Evolutionary conservation across 2,113 vertebrate genomes (phyloP).

Genomic region (Perca flavescens): DNA sequence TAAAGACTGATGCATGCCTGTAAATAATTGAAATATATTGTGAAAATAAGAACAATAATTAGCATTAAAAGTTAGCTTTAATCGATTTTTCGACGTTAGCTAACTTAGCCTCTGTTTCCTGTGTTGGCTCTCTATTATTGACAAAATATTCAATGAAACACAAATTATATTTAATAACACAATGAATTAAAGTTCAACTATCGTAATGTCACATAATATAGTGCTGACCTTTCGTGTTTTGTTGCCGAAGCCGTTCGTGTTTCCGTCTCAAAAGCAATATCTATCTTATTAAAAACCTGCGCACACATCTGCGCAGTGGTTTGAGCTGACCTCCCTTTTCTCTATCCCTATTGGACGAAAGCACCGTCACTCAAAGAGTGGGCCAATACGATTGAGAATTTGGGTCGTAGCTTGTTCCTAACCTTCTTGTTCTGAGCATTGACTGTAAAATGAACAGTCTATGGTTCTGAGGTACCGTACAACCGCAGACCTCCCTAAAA

Average conservation of each 20-base stretch:
- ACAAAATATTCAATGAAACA: not conserved
- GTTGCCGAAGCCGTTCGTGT: conserved; percentile 13
- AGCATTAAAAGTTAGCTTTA: not conserved
- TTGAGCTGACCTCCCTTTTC: not conserved
- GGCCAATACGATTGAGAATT: conserved; percentile 24
- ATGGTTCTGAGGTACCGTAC: too few species aligned
- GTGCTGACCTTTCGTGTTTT: conserved; percentile 60
- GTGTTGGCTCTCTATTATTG: not conserved
- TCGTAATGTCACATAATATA: not conserved
- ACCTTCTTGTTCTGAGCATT: too few species aligned
- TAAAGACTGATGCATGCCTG: not conserved
- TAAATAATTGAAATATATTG: too few species aligned
- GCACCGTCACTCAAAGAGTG: not conserved
- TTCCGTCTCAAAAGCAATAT: not conserved
- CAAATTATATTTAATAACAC: not conserved
- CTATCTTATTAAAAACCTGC: conserved; percentile 2
- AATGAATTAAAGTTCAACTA: rapidly evolving
- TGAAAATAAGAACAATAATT: not conserved
- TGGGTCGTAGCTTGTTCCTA: too few species aligned
- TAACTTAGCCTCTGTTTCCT: not conserved
- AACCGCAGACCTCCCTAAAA: too few species aligned
- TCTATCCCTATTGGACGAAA: conserved; percentile 41
- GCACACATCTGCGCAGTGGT: conserved; percentile 54
- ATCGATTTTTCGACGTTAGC: not conserved
- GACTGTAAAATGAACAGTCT: too few species aligned